Evolutionary conservation across 2,113 vertebrate genomes (phyloP).

Genomic region (Sander vitreus): DNA sequence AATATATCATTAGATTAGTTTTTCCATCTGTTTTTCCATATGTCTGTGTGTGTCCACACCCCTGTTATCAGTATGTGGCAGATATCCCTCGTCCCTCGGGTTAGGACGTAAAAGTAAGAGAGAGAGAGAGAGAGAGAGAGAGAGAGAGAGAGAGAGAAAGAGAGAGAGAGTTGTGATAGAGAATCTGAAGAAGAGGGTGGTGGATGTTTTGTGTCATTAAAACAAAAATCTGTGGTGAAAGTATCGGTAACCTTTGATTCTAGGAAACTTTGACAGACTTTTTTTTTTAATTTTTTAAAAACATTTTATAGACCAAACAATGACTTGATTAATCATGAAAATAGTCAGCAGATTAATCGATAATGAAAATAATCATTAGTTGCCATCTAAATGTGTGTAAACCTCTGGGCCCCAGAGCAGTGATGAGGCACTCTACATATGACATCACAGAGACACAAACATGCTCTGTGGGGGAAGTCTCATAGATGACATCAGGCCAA

Average conservation of each 20-base stretch:
- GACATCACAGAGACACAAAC: constrained; percentile 16
- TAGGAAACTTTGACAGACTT: not conserved
- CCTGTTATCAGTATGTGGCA: constrained; percentile 74
- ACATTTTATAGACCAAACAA: not conserved
- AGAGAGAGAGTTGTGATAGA: not conserved
- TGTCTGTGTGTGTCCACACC: constrained; percentile 60
- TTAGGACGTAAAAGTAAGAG: not conserved
- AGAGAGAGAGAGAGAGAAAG: not conserved
- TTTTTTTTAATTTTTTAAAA: not conserved
- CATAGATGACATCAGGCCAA: not conserved
- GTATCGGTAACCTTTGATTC: too few species aligned
- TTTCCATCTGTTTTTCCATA: constrained; percentile 9
- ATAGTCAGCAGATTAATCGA: not conserved
- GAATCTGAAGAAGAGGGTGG: too few species aligned
- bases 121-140: not conserved
- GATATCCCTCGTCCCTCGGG: constrained; percentile 30
- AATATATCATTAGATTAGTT: not conserved
- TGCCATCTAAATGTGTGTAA: not conserved
- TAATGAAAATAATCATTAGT: not conserved
- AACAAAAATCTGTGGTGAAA: too few species aligned
- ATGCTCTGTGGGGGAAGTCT: not conserved
- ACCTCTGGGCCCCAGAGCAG: not conserved
- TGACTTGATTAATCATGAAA: not conserved
- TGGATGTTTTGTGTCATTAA: too few species aligned
- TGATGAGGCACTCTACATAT: not conserved